Conservation (phyloP, 2,797 vertebrate species). For the Lindbergichthys nudifrons region DNA sequence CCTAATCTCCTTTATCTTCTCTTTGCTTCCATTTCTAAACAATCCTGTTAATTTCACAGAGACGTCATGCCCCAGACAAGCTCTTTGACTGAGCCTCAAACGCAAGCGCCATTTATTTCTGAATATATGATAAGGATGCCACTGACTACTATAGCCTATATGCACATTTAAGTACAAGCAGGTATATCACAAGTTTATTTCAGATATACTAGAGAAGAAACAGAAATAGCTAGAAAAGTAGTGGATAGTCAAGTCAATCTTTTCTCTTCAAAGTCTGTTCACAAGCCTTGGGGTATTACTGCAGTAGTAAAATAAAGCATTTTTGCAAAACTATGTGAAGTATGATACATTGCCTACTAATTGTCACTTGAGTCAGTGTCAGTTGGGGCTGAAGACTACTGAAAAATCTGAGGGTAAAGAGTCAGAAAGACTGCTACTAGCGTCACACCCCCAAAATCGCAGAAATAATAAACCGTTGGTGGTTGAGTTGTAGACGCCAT, state of each 20-base stretch:
- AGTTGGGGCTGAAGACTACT: too few relatives aligned
- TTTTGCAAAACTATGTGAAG: too few relatives aligned
- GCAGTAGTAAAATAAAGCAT: too few relatives aligned
- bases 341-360: too few relatives aligned
- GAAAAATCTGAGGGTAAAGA: too few relatives aligned
- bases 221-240: not conserved
- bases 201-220: not conserved
- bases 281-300: not conserved
- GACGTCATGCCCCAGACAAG: slow-evolving; percentile 13
- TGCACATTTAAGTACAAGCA: not conserved
- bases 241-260: not conserved
- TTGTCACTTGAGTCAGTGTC: too few relatives aligned
- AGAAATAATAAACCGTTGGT: not conserved
- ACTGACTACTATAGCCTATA: not conserved
- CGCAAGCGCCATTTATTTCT: not conserved
- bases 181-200: not conserved
- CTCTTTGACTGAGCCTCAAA: slow-evolving; percentile 19
- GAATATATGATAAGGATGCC: slow-evolving; percentile 1
- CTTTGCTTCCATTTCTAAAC: slow-evolving; percentile 32
- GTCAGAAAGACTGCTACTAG: too few relatives aligned
- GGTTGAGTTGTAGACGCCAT: not conserved
- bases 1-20: slow-evolving; percentile 45
- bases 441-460: not conserved
- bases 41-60: slow-evolving; percentile 34
- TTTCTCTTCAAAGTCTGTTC: slow-evolving; percentile 8